phyloP scores from a whole-genome alignment of 2,797 vertebrate species.

The Chelidonichthys spinosus region DNA sequence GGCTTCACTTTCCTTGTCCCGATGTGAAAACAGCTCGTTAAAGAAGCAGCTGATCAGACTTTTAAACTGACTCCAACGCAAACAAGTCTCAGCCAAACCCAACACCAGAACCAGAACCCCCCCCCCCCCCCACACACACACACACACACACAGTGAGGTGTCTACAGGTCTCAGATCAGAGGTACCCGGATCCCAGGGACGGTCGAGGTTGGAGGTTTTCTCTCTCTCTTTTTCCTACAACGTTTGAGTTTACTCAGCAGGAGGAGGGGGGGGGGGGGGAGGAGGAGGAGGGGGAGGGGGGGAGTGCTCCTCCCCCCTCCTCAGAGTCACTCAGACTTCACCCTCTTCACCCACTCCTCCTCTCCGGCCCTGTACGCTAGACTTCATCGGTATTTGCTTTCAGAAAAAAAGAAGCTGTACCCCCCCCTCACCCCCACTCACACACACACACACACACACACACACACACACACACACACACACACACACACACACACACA shows the following conservation, averaged over 20 bases:
- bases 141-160: not conserved
- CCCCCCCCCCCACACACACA: not conserved
- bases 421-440: constrained; percentile 19
- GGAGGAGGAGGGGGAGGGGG: constrained; percentile 3
- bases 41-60: no score
- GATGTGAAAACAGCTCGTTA: no score
- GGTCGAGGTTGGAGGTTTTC: constrained; percentile 33
- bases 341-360: constrained; percentile 60
- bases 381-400: constrained; percentile 83
- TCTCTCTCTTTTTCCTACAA: constrained; percentile 44
- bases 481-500: constrained; percentile 16
- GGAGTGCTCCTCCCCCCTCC: constrained; percentile 51
- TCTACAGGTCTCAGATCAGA: constrained; percentile 33
- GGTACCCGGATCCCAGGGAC: constrained; percentile 8
- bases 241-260: constrained; percentile 75
- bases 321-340: constrained; percentile 72
- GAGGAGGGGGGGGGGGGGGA: constrained; percentile 57
- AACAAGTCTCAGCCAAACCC: constrained; percentile 45
- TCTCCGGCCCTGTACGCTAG: constrained; percentile 76
- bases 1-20: no score
- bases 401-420: constrained; percentile 75
- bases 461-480: constrained; percentile 41
- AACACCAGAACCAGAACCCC: not conserved
- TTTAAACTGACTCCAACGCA: constrained; percentile 29
- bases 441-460: constrained; percentile 49